Evolutionary conservation across 2,113 vertebrate species (phyloP).

Genomic region (Herpetotheres cachinnans): DNA sequence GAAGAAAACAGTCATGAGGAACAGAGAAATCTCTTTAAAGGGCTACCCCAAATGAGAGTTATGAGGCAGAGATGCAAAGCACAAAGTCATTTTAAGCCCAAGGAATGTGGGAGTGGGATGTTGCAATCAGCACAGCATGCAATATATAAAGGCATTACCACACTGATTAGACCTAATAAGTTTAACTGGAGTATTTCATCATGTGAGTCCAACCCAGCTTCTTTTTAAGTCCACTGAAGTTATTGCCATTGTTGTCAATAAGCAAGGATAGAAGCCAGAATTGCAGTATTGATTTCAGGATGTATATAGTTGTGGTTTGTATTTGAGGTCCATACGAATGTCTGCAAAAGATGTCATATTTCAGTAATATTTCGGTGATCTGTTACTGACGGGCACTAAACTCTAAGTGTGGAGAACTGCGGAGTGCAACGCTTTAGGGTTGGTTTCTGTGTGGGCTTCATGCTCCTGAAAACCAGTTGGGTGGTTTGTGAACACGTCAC

Average conservation of each 20-base stretch:
- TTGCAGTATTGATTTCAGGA: background rate
- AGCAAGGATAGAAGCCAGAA: background rate
- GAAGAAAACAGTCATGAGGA: background rate
- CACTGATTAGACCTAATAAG: background rate
- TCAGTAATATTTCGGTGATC: background rate
- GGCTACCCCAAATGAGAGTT: background rate
- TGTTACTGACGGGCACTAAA: background rate
- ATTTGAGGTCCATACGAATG: background rate
- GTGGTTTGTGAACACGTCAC: background rate
- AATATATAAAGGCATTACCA: background rate
- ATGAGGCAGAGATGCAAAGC: background rate
- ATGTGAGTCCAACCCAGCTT: background rate
- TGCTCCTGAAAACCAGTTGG: background rate
- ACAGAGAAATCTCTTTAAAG: background rate
- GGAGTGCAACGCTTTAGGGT: background rate
- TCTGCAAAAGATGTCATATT: background rate
- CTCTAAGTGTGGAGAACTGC: background rate
- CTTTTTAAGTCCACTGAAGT: background rate
- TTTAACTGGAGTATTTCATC: constrained; percentile 29
- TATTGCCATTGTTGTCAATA: background rate
- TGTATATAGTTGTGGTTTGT: background rate
- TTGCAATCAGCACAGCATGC: background rate
- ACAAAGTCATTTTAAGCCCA: background rate
- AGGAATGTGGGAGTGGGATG: constrained; percentile 11
- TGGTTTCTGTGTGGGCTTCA: background rate